phyloP scores from a whole-genome alignment of 2,888 invertebrate genomes.

The Ichneumon xanthorius region DNA sequence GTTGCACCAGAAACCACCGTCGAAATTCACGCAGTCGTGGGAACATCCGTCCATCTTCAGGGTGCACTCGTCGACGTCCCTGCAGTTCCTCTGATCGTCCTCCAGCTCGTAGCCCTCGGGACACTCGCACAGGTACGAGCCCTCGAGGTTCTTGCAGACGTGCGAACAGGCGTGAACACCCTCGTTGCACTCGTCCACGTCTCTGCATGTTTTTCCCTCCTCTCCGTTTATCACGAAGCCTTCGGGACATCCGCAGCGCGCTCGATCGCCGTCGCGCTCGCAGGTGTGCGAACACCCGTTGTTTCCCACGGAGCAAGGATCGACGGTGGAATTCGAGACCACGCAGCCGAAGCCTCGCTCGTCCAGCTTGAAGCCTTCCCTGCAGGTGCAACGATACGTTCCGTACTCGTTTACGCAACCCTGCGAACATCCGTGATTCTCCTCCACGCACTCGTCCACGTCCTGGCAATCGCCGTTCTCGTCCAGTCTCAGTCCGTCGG shows the following conservation, averaged over 20 bases:
- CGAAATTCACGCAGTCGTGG: conserved; percentile 85
- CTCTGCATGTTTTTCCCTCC: conserved; percentile 81
- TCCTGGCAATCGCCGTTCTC: conserved; percentile 75
- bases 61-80: conserved; percentile 83
- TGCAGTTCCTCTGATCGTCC: conserved; percentile 80
- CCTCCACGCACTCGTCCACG: conserved; percentile 83
- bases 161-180: conserved; percentile 86
- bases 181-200: conserved; percentile 83
- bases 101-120: conserved; percentile 85
- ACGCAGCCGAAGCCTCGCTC: conserved; percentile 80
- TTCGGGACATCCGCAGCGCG: conserved; percentile 84
- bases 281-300: conserved; percentile 83
- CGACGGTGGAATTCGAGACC: conserved; percentile 69
- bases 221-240: conserved; percentile 85
- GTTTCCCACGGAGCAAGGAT: conserved; percentile 77
- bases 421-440: conserved; percentile 85
- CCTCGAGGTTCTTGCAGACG: conserved; percentile 85
- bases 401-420: conserved; percentile 86
- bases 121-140: conserved; percentile 87
- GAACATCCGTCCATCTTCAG: conserved; percentile 77
- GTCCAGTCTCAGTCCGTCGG: conserved; percentile 70
- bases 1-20: conserved; percentile 86
- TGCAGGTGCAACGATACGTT: conserved; percentile 87
- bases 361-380: conserved; percentile 85
- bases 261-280: conserved; percentile 80